phyloP scores from a whole-genome alignment of 1,140 invertebrate genomes.

The Cephus cinctus region DNA sequence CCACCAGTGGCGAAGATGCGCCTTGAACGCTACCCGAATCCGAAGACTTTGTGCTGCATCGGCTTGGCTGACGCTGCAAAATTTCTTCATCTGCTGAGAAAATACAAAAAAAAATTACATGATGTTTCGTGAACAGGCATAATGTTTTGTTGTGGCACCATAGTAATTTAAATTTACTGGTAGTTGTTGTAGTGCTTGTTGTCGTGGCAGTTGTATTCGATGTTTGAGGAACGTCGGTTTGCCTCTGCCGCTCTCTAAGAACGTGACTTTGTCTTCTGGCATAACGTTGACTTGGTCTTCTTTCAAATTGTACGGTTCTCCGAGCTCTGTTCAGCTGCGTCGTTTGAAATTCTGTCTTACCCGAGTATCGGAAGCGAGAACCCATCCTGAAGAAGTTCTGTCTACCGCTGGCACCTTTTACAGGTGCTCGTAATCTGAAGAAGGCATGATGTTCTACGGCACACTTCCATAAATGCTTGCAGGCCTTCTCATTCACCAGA shows the following conservation, averaged over 20 bases:
- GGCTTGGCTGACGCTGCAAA: slow-evolving; percentile 56
- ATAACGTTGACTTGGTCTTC: slow-evolving; percentile 94
- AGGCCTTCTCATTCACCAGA: slow-evolving; percentile 93
- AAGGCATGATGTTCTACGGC: slow-evolving; percentile 99
- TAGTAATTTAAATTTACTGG: slow-evolving; percentile 4
- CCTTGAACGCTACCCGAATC: slow-evolving; percentile 38
- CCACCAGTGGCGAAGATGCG: slow-evolving; percentile 49
- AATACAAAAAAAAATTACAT: slow-evolving; percentile 1
- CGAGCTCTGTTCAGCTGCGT: slow-evolving; percentile 84
- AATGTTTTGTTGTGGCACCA: slow-evolving; percentile 2
- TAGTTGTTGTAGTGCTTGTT: slow-evolving; percentile 18
- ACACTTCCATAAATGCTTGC: slow-evolving; percentile 99
- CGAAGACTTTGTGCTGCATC: slow-evolving; percentile 53
- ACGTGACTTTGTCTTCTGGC: slow-evolving; percentile 86
- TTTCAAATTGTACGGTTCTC: slow-evolving; percentile 91
- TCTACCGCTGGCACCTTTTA: slow-evolving; percentile 82
- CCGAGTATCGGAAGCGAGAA: slow-evolving; percentile 91
- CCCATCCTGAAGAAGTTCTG: slow-evolving; percentile 98
- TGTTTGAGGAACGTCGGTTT: slow-evolving; percentile 37
- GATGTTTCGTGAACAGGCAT: slow-evolving; percentile 13
- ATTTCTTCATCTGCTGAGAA: slow-evolving; percentile 49
- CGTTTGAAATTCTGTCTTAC: slow-evolving; percentile 95
- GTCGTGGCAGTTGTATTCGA: slow-evolving; percentile 24
- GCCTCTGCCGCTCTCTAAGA: slow-evolving; percentile 71
- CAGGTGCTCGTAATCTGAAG: slow-evolving; percentile 89